Percentiles rank a stretch among this genome's conserved stretches.
Evolutionary conservation across 2,797 vertebrate species (phyloP).

Genomic region (Ficedula albicollis): DNA sequence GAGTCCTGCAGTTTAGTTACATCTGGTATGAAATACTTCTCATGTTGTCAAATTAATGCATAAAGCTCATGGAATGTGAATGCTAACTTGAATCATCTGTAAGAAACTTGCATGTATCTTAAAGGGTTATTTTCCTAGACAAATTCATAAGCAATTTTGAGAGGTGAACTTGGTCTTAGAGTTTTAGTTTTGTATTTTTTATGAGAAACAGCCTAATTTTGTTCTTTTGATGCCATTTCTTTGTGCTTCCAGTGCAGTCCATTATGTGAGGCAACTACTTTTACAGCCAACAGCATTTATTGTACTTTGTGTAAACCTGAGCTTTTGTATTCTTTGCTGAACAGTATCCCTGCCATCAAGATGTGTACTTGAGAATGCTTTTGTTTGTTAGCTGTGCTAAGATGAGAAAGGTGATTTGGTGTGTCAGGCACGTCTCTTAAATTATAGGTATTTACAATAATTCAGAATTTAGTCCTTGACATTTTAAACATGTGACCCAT

Average conservation of each 20-base stretch:
- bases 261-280: neutral
- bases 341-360: neutral
- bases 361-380: neutral
- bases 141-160: neutral
- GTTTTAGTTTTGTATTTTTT: neutral
- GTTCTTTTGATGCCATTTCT: neutral
- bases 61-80: neutral
- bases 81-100: neutral
- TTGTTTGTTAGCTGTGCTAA: neutral
- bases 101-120: neutral
- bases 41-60: neutral
- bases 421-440: neutral
- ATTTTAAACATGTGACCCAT: neutral
- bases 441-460: neutral
- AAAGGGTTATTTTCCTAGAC: neutral
- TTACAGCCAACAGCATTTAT: neutral
- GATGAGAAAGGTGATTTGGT: neutral
- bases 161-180: neutral
- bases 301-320: neutral
- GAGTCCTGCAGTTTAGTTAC: constrained; percentile 80
- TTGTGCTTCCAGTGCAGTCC: neutral
- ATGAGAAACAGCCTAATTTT: neutral
- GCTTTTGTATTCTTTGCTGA: neutral
- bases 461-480: neutral
- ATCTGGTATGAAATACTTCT: constrained; percentile 74